These are phyloP conservation scores for Diplazon laetatorius DNA, from an alignment of 2,888 invertebrate genomes.

Conservation along the genomic window DNA sequence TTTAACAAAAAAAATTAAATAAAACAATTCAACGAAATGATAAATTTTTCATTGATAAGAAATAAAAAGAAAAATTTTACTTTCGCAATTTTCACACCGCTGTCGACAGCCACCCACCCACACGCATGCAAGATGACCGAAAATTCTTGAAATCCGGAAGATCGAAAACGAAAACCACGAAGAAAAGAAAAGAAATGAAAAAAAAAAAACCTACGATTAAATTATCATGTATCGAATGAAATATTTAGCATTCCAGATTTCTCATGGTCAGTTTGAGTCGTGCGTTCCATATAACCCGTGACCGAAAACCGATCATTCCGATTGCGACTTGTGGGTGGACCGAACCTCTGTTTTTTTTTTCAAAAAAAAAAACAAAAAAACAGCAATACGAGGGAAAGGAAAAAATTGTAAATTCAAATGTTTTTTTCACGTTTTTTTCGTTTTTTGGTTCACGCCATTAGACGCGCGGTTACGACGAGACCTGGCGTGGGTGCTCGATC, in stretches of 20 bases:
- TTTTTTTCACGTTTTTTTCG: slow-evolving; percentile 5
- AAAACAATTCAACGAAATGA: too few relatives aligned
- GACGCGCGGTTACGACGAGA: not conserved
- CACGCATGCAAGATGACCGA: not conserved
- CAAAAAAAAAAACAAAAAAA: not conserved
- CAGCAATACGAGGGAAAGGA: too few relatives aligned
- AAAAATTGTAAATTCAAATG: slow-evolving; percentile 19
- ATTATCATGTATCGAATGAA: not conserved
- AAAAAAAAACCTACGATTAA: too few relatives aligned
- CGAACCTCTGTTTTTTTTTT: not conserved
- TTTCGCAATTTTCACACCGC: not conserved
- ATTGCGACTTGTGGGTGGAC: slow-evolving; percentile 15
- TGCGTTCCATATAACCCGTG: not conserved
- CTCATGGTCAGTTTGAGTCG: slow-evolving; percentile 2
- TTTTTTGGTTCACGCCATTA: not conserved
- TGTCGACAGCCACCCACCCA: not conserved
- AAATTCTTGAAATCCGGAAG: slow-evolving; percentile 7
- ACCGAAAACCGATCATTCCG: not conserved
- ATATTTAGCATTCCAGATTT: slow-evolving; percentile 5
- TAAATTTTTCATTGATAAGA: too few relatives aligned
- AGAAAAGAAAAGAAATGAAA: slow-evolving; percentile 10
- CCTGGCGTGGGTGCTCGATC: not conserved
- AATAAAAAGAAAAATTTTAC: not conserved
- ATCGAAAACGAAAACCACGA: not conserved
- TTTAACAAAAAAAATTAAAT: too few relatives aligned